Conservation (phyloP, 2,888 invertebrate species). For the Drosophila macrospina region DNA sequence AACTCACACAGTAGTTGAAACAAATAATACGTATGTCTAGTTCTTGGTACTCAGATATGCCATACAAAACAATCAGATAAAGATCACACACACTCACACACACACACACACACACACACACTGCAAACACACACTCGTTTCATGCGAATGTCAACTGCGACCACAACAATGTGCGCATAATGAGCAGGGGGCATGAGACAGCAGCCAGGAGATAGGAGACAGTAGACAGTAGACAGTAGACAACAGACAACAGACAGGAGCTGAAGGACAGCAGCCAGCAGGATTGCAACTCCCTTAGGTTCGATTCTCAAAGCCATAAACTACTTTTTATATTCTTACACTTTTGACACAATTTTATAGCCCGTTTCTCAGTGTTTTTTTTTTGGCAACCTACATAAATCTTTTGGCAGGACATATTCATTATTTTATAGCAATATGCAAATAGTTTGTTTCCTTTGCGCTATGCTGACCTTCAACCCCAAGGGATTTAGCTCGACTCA, state of each 20-base stretch:
- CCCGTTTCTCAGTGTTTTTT: conserved; percentile 27
- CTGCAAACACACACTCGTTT: conserved; percentile 46
- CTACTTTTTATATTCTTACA: conserved; percentile 37
- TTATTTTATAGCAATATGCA: conserved; percentile 76
- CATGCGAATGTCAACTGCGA: conserved; percentile 73
- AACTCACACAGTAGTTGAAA: conserved; percentile 58
- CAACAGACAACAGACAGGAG: conserved; percentile 49
- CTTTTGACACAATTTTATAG: conserved; percentile 51
- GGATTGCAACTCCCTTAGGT: conserved; percentile 44
- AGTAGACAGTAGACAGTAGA: conserved; percentile 7
- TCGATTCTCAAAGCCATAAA: conserved; percentile 54
- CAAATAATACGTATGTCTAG: conserved; percentile 68
- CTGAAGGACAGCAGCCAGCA: conserved; percentile 30
- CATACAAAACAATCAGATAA: conserved; percentile 53
- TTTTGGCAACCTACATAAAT: conserved; percentile 70
- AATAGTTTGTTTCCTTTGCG: conserved; percentile 50
- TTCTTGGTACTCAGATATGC: conserved; percentile 69
- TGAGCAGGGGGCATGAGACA: conserved; percentile 47
- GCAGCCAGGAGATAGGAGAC: conserved; percentile 2
- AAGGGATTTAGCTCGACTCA: conserved; percentile 9
- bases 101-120: conserved; percentile 16
- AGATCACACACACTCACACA: conserved; percentile 54
- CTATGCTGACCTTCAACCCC: conserved; percentile 75
- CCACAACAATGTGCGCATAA: conserved; percentile 80
- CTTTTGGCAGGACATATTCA: conserved; percentile 59